Base-by-base conservation (phyloP, 2,797 vertebrate species). In the Streptopelia turtur region DNA sequence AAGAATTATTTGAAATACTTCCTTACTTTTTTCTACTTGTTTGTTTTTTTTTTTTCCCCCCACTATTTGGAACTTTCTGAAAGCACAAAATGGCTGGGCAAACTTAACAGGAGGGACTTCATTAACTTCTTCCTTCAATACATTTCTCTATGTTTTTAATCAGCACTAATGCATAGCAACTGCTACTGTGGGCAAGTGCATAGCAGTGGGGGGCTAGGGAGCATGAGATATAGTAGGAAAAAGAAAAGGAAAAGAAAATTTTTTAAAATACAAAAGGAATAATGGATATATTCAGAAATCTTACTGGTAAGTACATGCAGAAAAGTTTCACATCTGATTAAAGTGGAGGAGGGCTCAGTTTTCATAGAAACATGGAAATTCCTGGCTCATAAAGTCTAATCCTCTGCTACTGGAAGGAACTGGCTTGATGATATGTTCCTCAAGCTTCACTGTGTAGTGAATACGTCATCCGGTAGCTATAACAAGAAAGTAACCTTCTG, bases 41-140 rank as follows among this genome's bases (percentile, higher is more conserved):
- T n/a, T n/a, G n/a, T n/a, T n/a, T n/a, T n/a, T 47, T 0, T 7
- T 22, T 31, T 60, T 43, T 41, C 35, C 4, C 6, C 1, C 0
- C 10, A 24, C 22, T 57, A 13, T 41, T 70, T 60, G 33, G 25
- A 71, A 81, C 21, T 81, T 53, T 49, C 53, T 83, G 69, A 31
- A 70, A 78, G 9, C 6, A 13, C 9, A 10, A 72, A 84, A 59
- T 35, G 11, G 9, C 5, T 43, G 23, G 47, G 14, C 15, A 52
- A 23, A 52, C 4, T 55, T 78, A 78, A 52, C 24, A 27, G 31
- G 23, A 74, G 11, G 30, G 39, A 47, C 14, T 81, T 25, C 50
- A 43, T 2, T 27, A 31, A n/a, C 9, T 49, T 77, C 25, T 69
- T 49, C 56, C 22, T 79, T 70, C 45, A 17, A 9, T 22, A 70